Evolutionary conservation across 1,140 invertebrate genomes (phyloP), one percentile per base, ranked within the genome.

Genomic region (Drosophila eugracilis): DNA sequence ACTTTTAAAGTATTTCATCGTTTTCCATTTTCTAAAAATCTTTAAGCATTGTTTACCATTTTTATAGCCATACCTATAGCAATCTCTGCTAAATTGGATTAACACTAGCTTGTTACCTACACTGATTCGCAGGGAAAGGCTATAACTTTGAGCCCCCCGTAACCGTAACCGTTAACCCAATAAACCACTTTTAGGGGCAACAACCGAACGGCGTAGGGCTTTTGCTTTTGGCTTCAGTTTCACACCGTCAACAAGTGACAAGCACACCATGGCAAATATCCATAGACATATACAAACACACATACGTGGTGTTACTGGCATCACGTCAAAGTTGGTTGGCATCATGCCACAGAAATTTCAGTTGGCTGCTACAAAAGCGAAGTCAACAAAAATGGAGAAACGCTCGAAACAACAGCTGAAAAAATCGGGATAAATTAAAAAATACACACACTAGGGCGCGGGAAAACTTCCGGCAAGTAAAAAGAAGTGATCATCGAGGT

Each of bases 181-280:
- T 85, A 85, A 85, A 77, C 80, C 81, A 80, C 76, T 86, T 84
- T 84, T 41, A 21, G 81, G 58, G 62, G 70, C 42, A 49, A 73
- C 47, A 73, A 24, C 54, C 26, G 44, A 63, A 59, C 70, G 80
- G 63, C 47, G 55, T 42, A 60, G 34, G 53, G 47, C 49, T 74
- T 47, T 77, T 73, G 59, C 60, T 65, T 54, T 34, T 86, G 80
- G 80, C 80, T 66, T 80, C 80, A 85, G 78, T 86, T 86, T 80
- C 77, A 77, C 80, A 80, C 81, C 77, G 73, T 71, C 80, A 86
- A 80, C 81, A 85, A 85, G 80, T 85, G 81, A 85, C 80, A 80
- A 54, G 48, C 45, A 78, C 58, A 65, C 73, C 59, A 67, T 53
- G 41, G 28, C 73, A 77, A 55, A 60, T 54, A 70, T 45, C 36